Conservation (phyloP, 2,797 vertebrate genomes). For the Pseudopleuronectes americanus region DNA sequence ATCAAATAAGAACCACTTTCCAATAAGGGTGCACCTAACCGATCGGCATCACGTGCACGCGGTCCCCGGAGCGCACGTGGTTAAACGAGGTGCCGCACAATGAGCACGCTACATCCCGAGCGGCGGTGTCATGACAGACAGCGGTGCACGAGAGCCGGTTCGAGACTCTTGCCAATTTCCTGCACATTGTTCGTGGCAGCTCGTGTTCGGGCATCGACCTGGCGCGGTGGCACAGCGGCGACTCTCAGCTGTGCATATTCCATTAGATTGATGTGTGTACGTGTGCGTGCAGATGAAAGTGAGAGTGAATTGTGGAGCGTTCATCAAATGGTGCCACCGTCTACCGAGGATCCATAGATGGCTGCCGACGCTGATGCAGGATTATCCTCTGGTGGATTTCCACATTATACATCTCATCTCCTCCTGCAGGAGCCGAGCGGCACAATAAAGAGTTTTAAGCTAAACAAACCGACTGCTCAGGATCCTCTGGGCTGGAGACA, state of each 20-base stretch:
- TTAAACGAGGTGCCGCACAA: slow-evolving; percentile 40
- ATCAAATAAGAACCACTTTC: slow-evolving; percentile 63
- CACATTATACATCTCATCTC: slow-evolving; percentile 66
- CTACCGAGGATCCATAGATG: slow-evolving; percentile 44
- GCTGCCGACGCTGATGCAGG: slow-evolving; percentile 57
- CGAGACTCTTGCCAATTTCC: slow-evolving; percentile 50
- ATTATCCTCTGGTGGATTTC: slow-evolving; percentile 71
- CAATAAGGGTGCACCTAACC: slow-evolving; percentile 36
- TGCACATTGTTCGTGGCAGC: slow-evolving; percentile 31
- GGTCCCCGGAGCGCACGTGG: slow-evolving; percentile 49
- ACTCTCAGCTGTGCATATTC: slow-evolving; percentile 10
- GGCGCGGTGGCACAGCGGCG: no score
- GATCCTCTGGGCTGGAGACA: slow-evolving; percentile 20
- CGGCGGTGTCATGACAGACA: slow-evolving; percentile 13
- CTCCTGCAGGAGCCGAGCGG: slow-evolving; percentile 40
- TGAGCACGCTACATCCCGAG: slow-evolving; percentile 20
- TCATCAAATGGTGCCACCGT: slow-evolving; percentile 35
- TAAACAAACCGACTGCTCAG: slow-evolving; percentile 48
- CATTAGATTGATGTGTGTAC: slow-evolving; percentile 20
- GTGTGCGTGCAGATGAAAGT: slow-evolving; percentile 23
- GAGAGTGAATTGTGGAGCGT: slow-evolving; percentile 28
- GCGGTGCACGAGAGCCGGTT: slow-evolving; percentile 18
- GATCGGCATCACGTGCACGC: slow-evolving; percentile 43
- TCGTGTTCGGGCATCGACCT: slow-evolving; percentile 1
- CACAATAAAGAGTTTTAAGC: slow-evolving; percentile 44